Conservation (phyloP, 1,140 invertebrate species). For the Anoplophora glabripennis region DNA sequence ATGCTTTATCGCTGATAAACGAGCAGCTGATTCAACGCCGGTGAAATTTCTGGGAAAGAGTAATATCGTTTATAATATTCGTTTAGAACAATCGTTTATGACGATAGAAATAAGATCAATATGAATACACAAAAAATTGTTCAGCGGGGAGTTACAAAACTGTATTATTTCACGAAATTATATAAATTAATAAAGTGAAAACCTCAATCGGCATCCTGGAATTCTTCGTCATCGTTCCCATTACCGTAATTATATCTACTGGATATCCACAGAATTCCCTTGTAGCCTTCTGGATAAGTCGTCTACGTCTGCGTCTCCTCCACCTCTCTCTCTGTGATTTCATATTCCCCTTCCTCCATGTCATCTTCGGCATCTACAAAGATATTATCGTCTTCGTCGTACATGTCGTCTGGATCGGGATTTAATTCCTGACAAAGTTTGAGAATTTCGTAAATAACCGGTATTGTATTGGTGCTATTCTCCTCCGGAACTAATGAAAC, state of each 20-base stretch:
- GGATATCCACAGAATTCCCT: constrained; percentile 31
- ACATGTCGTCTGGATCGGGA: constrained; percentile 44
- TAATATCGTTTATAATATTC: no score
- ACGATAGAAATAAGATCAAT: no score
- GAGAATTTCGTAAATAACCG: constrained; percentile 68
- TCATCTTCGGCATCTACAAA: constrained; percentile 43
- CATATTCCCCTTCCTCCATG: constrained; percentile 33
- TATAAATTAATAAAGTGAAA: neutral
- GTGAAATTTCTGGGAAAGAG: no score
- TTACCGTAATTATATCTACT: constrained; percentile 24
- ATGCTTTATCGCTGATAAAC: no score
- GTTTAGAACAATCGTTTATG: no score
- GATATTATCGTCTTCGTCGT: constrained; percentile 39
- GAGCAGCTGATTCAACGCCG: no score
- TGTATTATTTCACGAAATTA: neutral
- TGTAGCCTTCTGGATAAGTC: constrained; percentile 35
- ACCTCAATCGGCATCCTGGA: constrained; percentile 45
- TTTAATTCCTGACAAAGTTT: constrained; percentile 59
- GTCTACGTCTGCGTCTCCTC: constrained; percentile 39
- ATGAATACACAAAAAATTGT: neutral
- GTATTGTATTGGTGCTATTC: constrained; percentile 57
- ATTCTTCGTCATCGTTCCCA: constrained; percentile 40
- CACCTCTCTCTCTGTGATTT: constrained; percentile 28
- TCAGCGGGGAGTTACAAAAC: neutral
- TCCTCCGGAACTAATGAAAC: constrained; percentile 63